A percentile compares a stretch with the other conserved stretches of the same genome.
phyloP scores from a whole-genome alignment of 2,888 invertebrate species.

The Drosophila kambysellisi region DNA sequence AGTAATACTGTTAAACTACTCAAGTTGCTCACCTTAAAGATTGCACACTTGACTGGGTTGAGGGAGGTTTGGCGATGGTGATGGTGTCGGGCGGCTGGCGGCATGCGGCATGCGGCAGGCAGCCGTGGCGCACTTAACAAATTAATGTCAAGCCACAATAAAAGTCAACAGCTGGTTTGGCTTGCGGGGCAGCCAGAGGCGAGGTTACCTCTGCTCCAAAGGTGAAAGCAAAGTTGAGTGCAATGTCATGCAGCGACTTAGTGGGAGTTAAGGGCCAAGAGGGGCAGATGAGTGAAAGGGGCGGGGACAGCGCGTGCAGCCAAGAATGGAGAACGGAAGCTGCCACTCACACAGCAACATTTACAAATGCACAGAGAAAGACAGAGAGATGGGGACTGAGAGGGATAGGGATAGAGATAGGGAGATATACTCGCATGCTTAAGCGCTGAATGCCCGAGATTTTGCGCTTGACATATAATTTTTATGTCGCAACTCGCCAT shows the following conservation, averaged over 20 bases:
- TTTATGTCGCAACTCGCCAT: conserved; percentile 55
- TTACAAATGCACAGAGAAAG: conserved; percentile 32
- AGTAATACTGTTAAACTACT: conserved; percentile 26
- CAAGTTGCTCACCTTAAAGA: conserved; percentile 57
- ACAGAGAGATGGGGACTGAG: conserved; percentile 3
- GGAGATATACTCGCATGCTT: conserved; percentile 41
- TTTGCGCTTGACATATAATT: conserved; percentile 78
- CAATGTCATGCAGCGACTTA: conserved; percentile 70
- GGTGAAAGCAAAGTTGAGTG: conserved; percentile 65
- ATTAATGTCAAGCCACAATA: conserved; percentile 81
- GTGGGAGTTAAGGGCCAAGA: conserved; percentile 18
- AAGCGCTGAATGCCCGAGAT: conserved; percentile 62
- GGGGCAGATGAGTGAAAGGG: neutral
- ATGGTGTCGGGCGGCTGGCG: neutral
- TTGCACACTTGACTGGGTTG: conserved; percentile 49
- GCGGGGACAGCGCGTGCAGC: conserved; percentile 13
- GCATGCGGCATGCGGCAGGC: conserved; percentile 14
- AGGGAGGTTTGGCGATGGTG: neutral
- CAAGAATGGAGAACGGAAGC: conserved; percentile 49
- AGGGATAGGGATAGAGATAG: conserved; percentile 1
- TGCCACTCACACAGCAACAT: conserved; percentile 51
- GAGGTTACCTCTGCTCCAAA: conserved; percentile 5
- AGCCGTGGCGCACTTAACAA: conserved; percentile 73
- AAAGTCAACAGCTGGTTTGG: conserved; percentile 77
- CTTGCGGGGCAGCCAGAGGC: conserved; percentile 37